Evolutionary conservation across 2,113 vertebrate species (phyloP), one percentile per base, ranked within the genome.

Genomic region (Dicentrarchus labrax): DNA sequence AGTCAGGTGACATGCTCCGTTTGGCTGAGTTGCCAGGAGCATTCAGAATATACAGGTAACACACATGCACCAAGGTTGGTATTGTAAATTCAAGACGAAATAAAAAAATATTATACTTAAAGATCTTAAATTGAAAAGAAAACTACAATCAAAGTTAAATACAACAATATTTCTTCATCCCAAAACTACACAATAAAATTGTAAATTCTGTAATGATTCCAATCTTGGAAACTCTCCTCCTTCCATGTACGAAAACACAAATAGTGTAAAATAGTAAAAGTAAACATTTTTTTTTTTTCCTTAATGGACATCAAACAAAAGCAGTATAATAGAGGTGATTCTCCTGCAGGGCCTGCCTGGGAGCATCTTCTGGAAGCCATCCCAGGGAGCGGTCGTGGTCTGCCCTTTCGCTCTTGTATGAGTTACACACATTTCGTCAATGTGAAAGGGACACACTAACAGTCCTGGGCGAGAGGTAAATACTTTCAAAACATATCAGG

Each of bases 1-100:
- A 87, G 66, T 86, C 79, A 61, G 84, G 65, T 75, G 93, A 95
- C 73, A 43, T 92, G 86, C 57, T 95, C 9, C 15, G 54, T 72
- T 71, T 96, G 78, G 93, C 93, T 57, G 80, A 89, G 45, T 72
- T 96, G 53, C 95, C 96, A 0, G 95, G 96, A 68, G 95, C 93
- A 8, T 93, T 96, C 64, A 92, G 67, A 66, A 88, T 89, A 24
- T 96, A 95, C 93, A 95, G 93, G 96, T 95, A 84, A 60, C 19
- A 76, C 39, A 47, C 5, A 53, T n/a, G 21, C 21, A 50, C 41
- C 22, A 57, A 21, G 7, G 64, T 70, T 74, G 24, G 65, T 56
- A 16, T 13, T 57, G n/a, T 36, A 39, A 17, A 30, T 72, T 16
- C 65, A 36, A 45, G 6, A 60, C 15, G 11, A 79, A n/a, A 48